phyloP scores from a whole-genome alignment of 2,113 vertebrate genomes.

The Tachysurus fulvidraco region DNA sequence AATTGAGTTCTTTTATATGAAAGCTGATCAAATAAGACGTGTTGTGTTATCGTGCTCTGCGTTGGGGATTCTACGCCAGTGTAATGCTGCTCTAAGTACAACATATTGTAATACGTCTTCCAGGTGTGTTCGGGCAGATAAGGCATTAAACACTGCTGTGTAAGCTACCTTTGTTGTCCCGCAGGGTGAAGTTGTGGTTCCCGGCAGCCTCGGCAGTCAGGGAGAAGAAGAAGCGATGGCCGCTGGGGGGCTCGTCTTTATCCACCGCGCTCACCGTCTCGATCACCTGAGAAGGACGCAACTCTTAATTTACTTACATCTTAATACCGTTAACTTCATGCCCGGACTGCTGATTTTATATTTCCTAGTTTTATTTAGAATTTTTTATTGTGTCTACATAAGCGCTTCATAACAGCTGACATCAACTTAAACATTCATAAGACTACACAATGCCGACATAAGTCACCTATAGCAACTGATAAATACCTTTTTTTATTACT shows the following conservation, averaged over 20 bases:
- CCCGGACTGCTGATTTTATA: neutral
- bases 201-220: slow-evolving; percentile 77
- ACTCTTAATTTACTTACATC: neutral
- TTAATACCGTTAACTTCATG: neutral
- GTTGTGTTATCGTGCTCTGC: neutral
- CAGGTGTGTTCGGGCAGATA: slow-evolving; percentile 20
- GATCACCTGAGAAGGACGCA: slow-evolving; percentile 73
- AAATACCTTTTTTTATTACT: neutral
- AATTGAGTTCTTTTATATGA: neutral
- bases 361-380: neutral
- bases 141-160: neutral
- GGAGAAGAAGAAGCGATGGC: slow-evolving; percentile 86
- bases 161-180: slow-evolving; percentile 83
- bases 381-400: no score
- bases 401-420: neutral
- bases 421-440: no score
- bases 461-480: no score
- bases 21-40: neutral
- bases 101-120: neutral
- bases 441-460: no score
- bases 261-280: slow-evolving; percentile 87
- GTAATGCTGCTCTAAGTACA: slow-evolving; percentile 7
- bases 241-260: slow-evolving; percentile 82
- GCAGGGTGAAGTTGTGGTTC: slow-evolving; percentile 84
- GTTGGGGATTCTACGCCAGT: neutral